A percentile compares a stretch with the other conserved stretches of the same genome.
Evolutionary conservation across 2,888 invertebrate genomes (phyloP).

Genomic region (Muscina levida): DNA sequence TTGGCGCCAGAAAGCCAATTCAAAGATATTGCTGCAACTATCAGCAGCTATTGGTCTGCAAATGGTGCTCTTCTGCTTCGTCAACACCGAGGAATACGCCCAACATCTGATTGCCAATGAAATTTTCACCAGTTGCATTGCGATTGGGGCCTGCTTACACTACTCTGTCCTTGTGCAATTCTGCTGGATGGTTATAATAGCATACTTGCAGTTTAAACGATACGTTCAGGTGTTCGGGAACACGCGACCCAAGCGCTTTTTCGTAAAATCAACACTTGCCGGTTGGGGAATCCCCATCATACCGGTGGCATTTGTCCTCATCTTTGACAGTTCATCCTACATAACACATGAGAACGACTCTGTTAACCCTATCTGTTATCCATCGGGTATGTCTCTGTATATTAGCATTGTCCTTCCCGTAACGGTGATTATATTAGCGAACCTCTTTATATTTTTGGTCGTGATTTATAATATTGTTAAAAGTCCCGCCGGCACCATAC

Average conservation of each 20-base stretch:
- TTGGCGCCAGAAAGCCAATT: conserved; percentile 84
- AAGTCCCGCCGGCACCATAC: conserved; percentile 81
- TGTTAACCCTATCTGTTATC: conserved; percentile 81
- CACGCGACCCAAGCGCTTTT: conserved; percentile 82
- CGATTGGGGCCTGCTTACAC: conserved; percentile 83
- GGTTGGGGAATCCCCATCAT: conserved; percentile 84
- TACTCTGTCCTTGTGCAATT: conserved; percentile 86
- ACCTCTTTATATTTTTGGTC: conserved; percentile 81
- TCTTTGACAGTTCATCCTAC: conserved; percentile 80
- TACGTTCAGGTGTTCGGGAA: conserved; percentile 84
- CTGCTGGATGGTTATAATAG: conserved; percentile 87
- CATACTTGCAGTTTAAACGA: conserved; percentile 84
- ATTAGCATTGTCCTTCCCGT: conserved; percentile 81
- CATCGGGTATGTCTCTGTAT: conserved; percentile 81
- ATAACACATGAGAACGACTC: conserved; percentile 73
- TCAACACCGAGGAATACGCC: conserved; percentile 75
- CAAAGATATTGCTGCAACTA: conserved; percentile 84
- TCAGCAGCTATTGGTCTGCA: conserved; percentile 83
- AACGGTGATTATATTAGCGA: conserved; percentile 81
- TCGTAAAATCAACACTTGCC: conserved; percentile 83
- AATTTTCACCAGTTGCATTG: conserved; percentile 80
- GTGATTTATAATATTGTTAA: conserved; percentile 81
- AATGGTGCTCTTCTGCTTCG: conserved; percentile 80
- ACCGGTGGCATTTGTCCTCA: conserved; percentile 81
- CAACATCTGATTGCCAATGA: conserved; percentile 74